These are phyloP conservation scores for Phalloptychus januarius DNA, from an alignment of 2,797 vertebrate genomes.

Conservation along the genomic window DNA sequence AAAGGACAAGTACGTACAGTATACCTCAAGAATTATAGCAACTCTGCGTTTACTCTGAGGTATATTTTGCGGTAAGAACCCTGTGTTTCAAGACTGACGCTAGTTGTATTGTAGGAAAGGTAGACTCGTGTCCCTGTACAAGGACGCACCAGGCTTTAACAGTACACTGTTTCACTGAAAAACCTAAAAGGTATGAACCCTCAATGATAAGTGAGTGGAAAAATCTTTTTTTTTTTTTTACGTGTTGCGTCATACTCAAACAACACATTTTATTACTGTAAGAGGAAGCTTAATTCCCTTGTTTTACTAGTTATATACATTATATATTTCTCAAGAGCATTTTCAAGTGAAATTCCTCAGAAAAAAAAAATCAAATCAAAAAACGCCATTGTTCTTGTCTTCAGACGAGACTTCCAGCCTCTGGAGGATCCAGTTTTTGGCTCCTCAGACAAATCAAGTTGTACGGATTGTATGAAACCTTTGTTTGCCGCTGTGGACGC, in stretches of 20 bases:
- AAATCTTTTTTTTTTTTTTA: conserved; percentile 45
- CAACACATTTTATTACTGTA: conserved; percentile 78
- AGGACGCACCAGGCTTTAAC: conserved; percentile 78
- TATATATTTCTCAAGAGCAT: conserved; percentile 75
- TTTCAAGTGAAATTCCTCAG: conserved; percentile 72
- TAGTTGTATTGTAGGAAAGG: conserved; percentile 83
- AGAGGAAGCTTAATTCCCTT: conserved; percentile 75
- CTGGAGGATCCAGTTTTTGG: conserved; percentile 49
- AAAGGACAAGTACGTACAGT: conserved; percentile 80
- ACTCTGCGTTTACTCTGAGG: conserved; percentile 85
- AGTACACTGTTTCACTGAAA: conserved; percentile 77
- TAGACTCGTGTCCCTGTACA: conserved; percentile 69
- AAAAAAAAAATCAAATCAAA: conserved; percentile 39
- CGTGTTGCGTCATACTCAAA: conserved; percentile 74
- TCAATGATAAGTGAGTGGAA: conserved; percentile 73
- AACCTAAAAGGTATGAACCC: conserved; percentile 76
- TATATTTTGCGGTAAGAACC: conserved; percentile 86
- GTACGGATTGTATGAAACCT: conserved; percentile 65
- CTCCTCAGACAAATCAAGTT: conserved; percentile 52
- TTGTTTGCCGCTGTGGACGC: conserved; percentile 47
- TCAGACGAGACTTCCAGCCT: conserved; percentile 54
- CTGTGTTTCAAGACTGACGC: conserved; percentile 83
- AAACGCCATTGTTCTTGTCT: conserved; percentile 72
- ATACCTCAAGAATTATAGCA: conserved; percentile 83
- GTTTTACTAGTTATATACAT: conserved; percentile 81